Evolutionary conservation across 2,797 vertebrate species (phyloP), one percentile per base, ranked within the genome.

Genomic region (Pteronotus mesoamericanus): DNA sequence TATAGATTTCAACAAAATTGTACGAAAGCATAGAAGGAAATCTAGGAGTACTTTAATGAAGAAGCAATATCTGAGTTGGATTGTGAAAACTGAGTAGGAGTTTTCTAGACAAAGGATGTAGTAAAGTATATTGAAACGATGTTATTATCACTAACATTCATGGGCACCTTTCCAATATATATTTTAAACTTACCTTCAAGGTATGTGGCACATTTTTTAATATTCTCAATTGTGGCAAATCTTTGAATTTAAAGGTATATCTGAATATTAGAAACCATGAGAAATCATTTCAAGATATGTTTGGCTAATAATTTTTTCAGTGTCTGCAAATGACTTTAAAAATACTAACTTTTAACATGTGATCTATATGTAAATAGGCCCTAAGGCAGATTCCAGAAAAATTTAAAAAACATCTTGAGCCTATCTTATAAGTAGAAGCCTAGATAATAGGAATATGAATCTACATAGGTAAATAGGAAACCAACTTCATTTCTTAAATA

Each of bases 171-270:
- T 86, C 42, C 32, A 78, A 48, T 51, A 37, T 44, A 16, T 72
- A 34, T 94, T 78, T 86, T 44, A 74, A 93, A 69, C 72, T 86
- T 89, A 24, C 18, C 91, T 95, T 91, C 77, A 93, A 91, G 86
- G 19, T 42, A 46, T 68, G 19, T 26, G 26, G 8, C 26, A 53
- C 5, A 77, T 78, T 89, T 86, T 75, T 46, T 26, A 83, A 82
- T 72, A 93, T 64, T 12, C 14, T 93, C 61, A 94, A n/a, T 5
- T 64, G 37, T 85, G 77, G 10, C 34, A 92, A 80, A 87, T 34
- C 55, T 93, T 96, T 93, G n/a, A 75, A 66, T 91, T 72, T 94
- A 72, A 91, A 87, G 64, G n/a, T 78, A 22, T 75, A 64, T 55
- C 15, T 75, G 68, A 80, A 87, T 37, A 51, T 44, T 88, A 44